A percentile compares a stretch with the other conserved stretches of the same genome.
Conservation (phyloP, 2,797 vertebrate species). For the Diplodus puntazzo region DNA sequence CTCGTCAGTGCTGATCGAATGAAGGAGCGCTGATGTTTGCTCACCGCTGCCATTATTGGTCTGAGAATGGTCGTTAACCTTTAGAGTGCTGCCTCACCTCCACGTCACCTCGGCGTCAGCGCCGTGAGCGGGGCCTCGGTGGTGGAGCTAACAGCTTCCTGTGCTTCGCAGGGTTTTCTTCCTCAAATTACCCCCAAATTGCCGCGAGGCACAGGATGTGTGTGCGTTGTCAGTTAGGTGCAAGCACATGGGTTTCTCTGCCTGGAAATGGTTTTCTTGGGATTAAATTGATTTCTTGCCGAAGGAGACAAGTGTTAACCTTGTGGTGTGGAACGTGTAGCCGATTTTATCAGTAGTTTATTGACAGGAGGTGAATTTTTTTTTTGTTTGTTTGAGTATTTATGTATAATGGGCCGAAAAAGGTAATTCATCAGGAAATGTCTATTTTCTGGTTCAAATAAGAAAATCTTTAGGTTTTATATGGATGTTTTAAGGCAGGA, state of each 20-base stretch:
- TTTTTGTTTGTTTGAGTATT: not conserved
- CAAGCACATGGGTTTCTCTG: constrained; percentile 11
- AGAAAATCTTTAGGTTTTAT: too few species aligned
- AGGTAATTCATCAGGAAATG: not conserved
- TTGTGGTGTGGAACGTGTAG: not conserved
- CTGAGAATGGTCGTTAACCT: constrained; percentile 75
- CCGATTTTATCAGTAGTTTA: not conserved
- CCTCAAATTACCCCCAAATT: constrained; percentile 55
- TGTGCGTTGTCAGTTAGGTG: constrained; percentile 3
- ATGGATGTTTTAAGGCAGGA: not conserved
- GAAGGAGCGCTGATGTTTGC: constrained; percentile 71
- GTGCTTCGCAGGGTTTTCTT: constrained; percentile 30
- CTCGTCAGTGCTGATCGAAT: constrained; percentile 56
- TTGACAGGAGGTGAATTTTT: not conserved
- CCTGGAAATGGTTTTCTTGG: constrained; percentile 28
- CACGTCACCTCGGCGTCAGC: constrained; percentile 61
- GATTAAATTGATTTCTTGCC: constrained; percentile 21
- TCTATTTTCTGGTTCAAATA: too few species aligned
- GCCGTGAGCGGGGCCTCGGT: not conserved
- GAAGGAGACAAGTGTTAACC: not conserved
- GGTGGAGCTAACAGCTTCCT: constrained; percentile 60
- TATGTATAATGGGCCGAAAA: not conserved
- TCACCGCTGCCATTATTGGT: constrained; percentile 70
- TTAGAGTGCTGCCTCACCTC: constrained; percentile 68
- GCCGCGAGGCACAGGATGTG: constrained; percentile 25